Percentiles rank a stretch among this genome's conserved stretches.
Conservation (phyloP, 2,888 invertebrate genomes). For the Polyommatus icarus region DNA sequence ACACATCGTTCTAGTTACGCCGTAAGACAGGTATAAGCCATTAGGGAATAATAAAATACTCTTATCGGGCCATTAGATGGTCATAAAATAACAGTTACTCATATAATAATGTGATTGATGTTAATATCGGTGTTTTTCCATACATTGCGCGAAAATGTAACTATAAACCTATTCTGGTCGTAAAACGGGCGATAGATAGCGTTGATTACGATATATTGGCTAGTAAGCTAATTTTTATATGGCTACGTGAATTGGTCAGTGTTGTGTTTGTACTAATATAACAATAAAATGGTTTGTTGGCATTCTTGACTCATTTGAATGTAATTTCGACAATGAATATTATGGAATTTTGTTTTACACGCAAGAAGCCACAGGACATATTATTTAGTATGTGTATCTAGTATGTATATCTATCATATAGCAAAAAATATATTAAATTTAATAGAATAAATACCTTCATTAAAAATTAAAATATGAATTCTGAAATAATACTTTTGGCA, state of each 20-base stretch:
- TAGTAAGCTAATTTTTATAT: constrained; percentile 11
- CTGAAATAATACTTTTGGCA: background rate
- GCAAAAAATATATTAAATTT: too few species aligned
- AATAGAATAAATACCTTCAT: too few species aligned
- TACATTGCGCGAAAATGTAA: constrained; percentile 42
- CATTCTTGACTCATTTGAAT: background rate
- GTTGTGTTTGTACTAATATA: background rate
- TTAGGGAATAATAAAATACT: constrained; percentile 78
- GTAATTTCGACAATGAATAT: background rate
- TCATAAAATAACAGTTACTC: constrained; percentile 80
- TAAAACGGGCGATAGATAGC: constrained; percentile 20
- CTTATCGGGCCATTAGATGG: constrained; percentile 77
- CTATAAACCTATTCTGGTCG: constrained; percentile 20
- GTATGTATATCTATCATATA: too few species aligned
- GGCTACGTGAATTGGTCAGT: background rate
- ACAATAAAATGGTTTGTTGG: background rate
- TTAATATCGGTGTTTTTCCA: constrained; percentile 72
- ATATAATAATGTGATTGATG: constrained; percentile 76
- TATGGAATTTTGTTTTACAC: too few species aligned
- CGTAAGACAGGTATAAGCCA: constrained; percentile 78
- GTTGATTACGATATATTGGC: background rate
- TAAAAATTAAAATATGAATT: too few species aligned
- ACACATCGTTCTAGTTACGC: constrained; percentile 64
- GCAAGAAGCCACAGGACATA: too few species aligned
- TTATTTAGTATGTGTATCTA: too few species aligned